A percentile compares a stretch with the other conserved stretches of the same genome.
Conservation (phyloP, 2,888 invertebrate genomes). For the Alcis repandata region DNA sequence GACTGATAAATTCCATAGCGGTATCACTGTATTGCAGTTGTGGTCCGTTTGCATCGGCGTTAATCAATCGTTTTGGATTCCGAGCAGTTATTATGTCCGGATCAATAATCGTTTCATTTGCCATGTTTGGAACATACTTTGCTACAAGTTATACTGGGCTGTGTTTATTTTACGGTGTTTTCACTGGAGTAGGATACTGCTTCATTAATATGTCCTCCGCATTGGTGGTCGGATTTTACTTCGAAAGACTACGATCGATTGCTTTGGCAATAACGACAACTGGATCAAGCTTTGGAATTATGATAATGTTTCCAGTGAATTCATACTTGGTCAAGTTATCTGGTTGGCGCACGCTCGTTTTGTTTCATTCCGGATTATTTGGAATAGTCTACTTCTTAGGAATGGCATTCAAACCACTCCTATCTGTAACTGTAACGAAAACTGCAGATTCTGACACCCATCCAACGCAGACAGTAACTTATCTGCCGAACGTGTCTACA, state of each 20-base stretch:
- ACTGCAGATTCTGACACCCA: conserved; percentile 69
- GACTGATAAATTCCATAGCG: conserved; percentile 74
- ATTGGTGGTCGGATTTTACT: conserved; percentile 80
- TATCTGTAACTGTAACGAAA: conserved; percentile 70
- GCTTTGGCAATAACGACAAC: conserved; percentile 69
- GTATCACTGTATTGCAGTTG: conserved; percentile 71
- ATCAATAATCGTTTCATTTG: conserved; percentile 65
- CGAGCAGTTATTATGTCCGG: conserved; percentile 75
- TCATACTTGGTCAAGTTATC: conserved; percentile 63
- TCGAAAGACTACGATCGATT: conserved; percentile 72
- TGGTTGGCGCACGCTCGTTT: conserved; percentile 73
- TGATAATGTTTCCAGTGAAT: conserved; percentile 71
- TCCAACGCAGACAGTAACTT: conserved; percentile 74
- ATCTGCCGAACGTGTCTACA: conserved; percentile 72
- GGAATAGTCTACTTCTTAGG: conserved; percentile 69
- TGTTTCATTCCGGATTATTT: conserved; percentile 74
- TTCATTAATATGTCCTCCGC: conserved; percentile 70
- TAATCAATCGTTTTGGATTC: conserved; percentile 80
- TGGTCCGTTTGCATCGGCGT: conserved; percentile 74
- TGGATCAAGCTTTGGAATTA: conserved; percentile 77
- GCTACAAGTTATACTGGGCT: conserved; percentile 59
- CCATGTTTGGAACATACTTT: conserved; percentile 71
- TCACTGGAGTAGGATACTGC: conserved; percentile 73
- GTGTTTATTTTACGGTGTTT: conserved; percentile 69
- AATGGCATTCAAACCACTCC: conserved; percentile 73